Evolutionary conservation across 2,797 vertebrate genomes (phyloP), one percentile per base, ranked within the genome.

Genomic region (Muscicapa comitata): DNA sequence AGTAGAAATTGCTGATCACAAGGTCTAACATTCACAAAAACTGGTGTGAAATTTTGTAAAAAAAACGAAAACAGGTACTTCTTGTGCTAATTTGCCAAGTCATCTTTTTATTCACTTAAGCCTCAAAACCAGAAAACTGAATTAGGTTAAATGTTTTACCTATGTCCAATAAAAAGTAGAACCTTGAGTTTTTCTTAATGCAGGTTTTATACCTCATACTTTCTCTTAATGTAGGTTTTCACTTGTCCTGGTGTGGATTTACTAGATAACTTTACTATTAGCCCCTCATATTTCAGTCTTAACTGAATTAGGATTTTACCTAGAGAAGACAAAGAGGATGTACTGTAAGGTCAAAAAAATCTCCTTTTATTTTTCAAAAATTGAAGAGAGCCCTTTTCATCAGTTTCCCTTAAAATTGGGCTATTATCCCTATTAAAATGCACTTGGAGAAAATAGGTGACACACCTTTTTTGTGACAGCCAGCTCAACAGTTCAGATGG

Each of bases 121-220:
- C 11, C 38, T 78, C 54, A 65, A 40, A 79, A 61, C 0, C 12
- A 76, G 47, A 63, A 90, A 57, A 76, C 16, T 31, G 0, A 33
- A 7, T 53, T 26, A 29, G 58, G 2, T 15, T 50, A 35, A 35
- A 53, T 58, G 7, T 58, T 62, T 31, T 62, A 12, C 17, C 15
- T 48, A 31, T 15, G 15, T 66, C 17, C 0, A 43, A 17, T 57
- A 62, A 81, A 59, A 90, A 40, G 15, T 15, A 58, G 35, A 72
- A 54, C 11, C 5, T 21, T 0, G 0, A 23, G 7, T 48, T 88
- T 42, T 9, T 48, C 3, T 70, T 57, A 68, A 40, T 4, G 1
- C 31, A 40, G 13, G 5, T 35, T 84, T 93, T 43, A 35, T 35
- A 48, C 4, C 3, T 45, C 13, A 54, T 8, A 17, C 11, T 86